Conservation (phyloP, 2,888 invertebrate species). For the Aleiodes alternator region DNA sequence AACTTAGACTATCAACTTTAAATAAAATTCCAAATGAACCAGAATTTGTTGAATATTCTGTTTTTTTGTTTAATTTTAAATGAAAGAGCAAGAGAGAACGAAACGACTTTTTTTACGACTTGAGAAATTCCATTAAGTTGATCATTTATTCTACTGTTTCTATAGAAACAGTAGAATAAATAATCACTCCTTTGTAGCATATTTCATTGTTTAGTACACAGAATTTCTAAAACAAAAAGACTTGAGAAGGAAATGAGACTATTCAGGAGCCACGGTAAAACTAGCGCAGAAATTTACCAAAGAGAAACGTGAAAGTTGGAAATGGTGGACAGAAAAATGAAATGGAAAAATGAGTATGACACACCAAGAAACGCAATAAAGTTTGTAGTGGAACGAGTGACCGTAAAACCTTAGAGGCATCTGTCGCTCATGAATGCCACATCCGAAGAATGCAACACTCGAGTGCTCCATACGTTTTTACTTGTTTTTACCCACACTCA, state of each 20-base stretch:
- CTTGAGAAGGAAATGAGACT: background rate
- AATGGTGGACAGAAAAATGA: slow-evolving; percentile 8
- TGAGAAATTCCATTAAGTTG: no score
- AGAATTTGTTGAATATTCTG: no score
- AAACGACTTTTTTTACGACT: no score
- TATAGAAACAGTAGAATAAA: no score
- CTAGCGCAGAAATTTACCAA: slow-evolving; percentile 14
- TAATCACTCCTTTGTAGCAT: background rate
- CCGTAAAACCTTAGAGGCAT: slow-evolving; percentile 53
- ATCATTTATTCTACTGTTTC: no score
- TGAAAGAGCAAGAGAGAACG: no score
- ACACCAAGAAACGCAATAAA: slow-evolving; percentile 36
- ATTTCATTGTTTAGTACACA: no score
- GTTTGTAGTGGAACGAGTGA: slow-evolving; percentile 47
- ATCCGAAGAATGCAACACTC: slow-evolving; percentile 39
- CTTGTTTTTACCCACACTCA: slow-evolving; percentile 15
- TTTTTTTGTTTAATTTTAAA: no score
- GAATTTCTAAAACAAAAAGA: no score
- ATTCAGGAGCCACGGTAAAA: background rate
- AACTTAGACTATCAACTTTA: no score
- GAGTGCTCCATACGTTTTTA: slow-evolving; percentile 40
- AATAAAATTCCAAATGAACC: no score
- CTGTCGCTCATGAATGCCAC: slow-evolving; percentile 50
- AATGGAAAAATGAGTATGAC: slow-evolving; percentile 15
- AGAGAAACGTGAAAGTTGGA: slow-evolving; percentile 20